These are phyloP conservation scores for Leptinotarsa texana DNA, from an alignment of 1,140 invertebrate genomes.

Conservation along the genomic window DNA sequence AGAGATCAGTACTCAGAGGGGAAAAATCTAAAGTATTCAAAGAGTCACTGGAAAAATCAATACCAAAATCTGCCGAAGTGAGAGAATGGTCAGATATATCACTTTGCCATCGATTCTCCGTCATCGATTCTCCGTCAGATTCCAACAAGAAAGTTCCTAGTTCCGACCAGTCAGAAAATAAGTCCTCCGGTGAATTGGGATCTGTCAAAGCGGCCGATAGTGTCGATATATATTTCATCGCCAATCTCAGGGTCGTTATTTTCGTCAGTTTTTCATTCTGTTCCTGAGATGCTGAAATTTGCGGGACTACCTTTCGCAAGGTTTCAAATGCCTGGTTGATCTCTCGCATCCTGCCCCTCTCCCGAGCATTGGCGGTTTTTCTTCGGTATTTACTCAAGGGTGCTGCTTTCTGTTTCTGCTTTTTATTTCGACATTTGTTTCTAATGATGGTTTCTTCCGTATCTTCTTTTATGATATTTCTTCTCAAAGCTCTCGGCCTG, in stretches of 20 bases:
- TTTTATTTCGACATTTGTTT: slow-evolving; percentile 36
- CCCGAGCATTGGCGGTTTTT: slow-evolving; percentile 87
- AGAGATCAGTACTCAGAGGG: not conserved
- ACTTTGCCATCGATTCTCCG: too few relatives aligned
- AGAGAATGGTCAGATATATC: slow-evolving; percentile 54
- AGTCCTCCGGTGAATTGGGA: slow-evolving; percentile 29
- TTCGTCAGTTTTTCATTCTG: slow-evolving; percentile 80
- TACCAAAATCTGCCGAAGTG: slow-evolving; percentile 50
- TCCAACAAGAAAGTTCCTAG: slow-evolving; percentile 59
- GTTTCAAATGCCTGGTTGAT: slow-evolving; percentile 87
- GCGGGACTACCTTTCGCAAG: slow-evolving; percentile 74
- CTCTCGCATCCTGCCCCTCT: slow-evolving; percentile 83
- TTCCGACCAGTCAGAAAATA: slow-evolving; percentile 47
- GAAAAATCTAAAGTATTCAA: not conserved
- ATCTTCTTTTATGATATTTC: slow-evolving; percentile 40
- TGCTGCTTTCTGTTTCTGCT: slow-evolving; percentile 71
- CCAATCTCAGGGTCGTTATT: slow-evolving; percentile 81
- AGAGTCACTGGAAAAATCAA: slow-evolving; percentile 20
- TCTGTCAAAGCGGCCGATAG: slow-evolving; percentile 57
- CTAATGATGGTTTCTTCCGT: slow-evolving; percentile 16
- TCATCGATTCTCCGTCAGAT: slow-evolving; percentile 59
- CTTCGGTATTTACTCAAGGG: slow-evolving; percentile 87
- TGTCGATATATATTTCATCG: slow-evolving; percentile 84
- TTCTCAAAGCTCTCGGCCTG: slow-evolving; percentile 48
- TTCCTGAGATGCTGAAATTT: slow-evolving; percentile 55